Base-by-base conservation (phyloP, 2,888 invertebrate genomes). In the Oeneis ivallda region DNA sequence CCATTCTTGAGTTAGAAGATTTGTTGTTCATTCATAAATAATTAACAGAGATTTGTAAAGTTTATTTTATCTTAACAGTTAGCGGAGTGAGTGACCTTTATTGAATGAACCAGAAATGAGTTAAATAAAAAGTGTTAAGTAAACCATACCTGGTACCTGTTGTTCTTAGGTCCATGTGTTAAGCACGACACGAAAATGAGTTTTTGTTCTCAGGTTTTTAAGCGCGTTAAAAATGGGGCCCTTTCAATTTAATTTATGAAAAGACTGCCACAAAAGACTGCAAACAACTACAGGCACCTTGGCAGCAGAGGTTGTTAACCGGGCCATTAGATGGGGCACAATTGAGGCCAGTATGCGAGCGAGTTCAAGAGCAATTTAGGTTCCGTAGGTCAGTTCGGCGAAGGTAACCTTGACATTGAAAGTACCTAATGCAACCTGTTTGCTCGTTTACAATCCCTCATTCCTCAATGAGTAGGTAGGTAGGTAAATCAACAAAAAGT, bases 341-440 rank as follows among this genome's bases (percentile, higher is more conserved):
- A 92, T 92, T 91, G 91, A 91, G 91, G 90, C 89, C 90, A 90
- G 84, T 88, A 87, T 89, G 89, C 86, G 89, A 89, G 86, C 89
- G 88, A 88, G 91, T 89, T 90, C 91, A 89, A 89, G 91, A 92
- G 86, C 91, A 91, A 92, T 91, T 92, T 90, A 89, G 86, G 89
- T 92, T 87, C 89, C 89, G 86, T 92, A 92, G 91, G 91, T 92
- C 91, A 92, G 91, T 91, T 87, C 91, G 86, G 82, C 87, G 88
- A 91, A 92, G 91, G 90, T 92, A 90, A 92, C 91, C 91, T 90
- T 90, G 91, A 89, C 90, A 83, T 88, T 89, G 88, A 82, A 37
- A 9, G 37, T 37, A 37, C 37, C 37, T 82, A 85, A 60, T 58
- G 54, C 53, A 64, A 66, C 39, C 57, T 41, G 57, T 49, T 62